These are phyloP conservation scores for Bradypodion pumilum DNA, from an alignment of 2,797 vertebrate species.

Conservation along the genomic window DNA sequence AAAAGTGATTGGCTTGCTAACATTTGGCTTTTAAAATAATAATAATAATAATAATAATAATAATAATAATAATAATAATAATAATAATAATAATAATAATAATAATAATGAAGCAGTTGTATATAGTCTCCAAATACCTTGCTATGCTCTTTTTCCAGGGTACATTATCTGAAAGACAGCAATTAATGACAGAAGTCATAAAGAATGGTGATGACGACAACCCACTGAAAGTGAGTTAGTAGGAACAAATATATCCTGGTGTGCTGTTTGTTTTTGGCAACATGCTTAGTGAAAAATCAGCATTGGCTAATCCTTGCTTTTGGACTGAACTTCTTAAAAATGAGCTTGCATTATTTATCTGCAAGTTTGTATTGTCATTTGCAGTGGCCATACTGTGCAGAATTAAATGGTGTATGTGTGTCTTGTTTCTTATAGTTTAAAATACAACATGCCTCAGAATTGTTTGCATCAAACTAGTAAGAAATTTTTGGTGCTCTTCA, in stretches of 20 bases:
- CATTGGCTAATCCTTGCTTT: not conserved
- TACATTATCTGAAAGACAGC: constrained; percentile 85
- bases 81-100: too few relatives aligned
- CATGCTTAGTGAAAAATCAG: not conserved
- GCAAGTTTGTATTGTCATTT: not conserved
- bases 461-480: not conserved
- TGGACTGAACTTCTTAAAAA: not conserved
- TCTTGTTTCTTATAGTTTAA: not conserved
- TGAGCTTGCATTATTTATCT: not conserved
- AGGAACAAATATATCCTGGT: not conserved
- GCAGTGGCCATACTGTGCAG: not conserved
- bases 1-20: not conserved
- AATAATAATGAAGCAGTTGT: too few relatives aligned
- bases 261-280: not conserved
- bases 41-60: too few relatives aligned
- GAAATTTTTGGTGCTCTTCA: not conserved
- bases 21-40: not conserved
- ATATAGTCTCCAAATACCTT: constrained; percentile 15
- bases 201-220: constrained; percentile 87
- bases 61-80: too few relatives aligned
- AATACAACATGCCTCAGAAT: not conserved
- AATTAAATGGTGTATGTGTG: not conserved
- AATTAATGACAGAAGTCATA: constrained; percentile 83
- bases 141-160: constrained; percentile 67
- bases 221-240: constrained; percentile 82